phyloP scores from a whole-genome alignment of 2,888 invertebrate genomes.

The Argyra leucocephala region DNA sequence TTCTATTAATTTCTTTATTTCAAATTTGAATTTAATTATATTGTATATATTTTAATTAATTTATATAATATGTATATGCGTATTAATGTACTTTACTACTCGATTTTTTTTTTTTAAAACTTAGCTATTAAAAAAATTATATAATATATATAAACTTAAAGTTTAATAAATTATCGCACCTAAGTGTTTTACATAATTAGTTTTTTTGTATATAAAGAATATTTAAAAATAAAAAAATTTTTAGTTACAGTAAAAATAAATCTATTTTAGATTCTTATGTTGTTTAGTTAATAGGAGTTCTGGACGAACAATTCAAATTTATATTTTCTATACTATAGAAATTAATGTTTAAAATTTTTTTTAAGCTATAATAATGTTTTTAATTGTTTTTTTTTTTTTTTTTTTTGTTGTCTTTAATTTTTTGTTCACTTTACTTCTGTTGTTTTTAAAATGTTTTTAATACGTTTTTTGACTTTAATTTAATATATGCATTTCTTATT shows the following conservation, averaged over 20 bases:
- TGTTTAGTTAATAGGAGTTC: neutral
- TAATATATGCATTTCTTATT: neutral
- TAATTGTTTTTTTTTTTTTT: neutral
- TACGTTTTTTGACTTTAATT: neutral
- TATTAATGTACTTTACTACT: neutral
- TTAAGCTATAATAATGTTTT: slow-evolving; percentile 4
- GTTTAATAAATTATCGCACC: slow-evolving; percentile 5
- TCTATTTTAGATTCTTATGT: neutral
- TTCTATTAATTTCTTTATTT: neutral
- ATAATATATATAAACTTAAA: slow-evolving; percentile 2
- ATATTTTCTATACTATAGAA: neutral
- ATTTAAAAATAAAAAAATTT: neutral
- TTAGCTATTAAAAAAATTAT: slow-evolving; percentile 1
- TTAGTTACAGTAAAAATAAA: neutral
- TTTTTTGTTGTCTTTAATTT: neutral
- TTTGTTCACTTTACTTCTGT: too few relatives aligned
- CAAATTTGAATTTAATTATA: neutral
- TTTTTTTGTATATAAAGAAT: neutral
- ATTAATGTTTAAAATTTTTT: neutral
- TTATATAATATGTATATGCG: neutral
- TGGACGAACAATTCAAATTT: neutral
- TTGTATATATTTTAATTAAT: neutral
- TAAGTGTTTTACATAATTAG: neutral
- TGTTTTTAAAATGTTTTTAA: too few relatives aligned
- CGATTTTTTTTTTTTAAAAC: slow-evolving; percentile 6